Conservation (phyloP, 2,113 vertebrate species). For the Oreochromis aureus region DNA sequence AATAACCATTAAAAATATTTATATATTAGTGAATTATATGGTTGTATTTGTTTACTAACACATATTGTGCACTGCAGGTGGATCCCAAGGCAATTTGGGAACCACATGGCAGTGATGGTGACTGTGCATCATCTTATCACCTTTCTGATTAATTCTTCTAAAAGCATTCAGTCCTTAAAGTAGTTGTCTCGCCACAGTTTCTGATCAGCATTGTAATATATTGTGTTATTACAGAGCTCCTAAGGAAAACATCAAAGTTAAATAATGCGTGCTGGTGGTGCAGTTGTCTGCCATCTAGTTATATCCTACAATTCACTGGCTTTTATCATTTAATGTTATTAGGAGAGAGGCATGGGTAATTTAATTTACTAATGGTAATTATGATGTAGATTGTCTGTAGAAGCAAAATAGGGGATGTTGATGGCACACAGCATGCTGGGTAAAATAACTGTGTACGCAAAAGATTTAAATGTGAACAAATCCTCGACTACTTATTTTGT, state of each 20-base stretch:
- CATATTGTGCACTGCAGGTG: slow-evolving; percentile 16
- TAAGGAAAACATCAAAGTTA: neutral
- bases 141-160: neutral
- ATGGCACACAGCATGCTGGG: neutral
- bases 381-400: neutral
- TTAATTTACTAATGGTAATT: neutral
- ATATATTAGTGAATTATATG: neutral
- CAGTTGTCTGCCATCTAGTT: neutral
- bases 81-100: neutral
- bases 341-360: neutral
- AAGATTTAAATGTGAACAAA: neutral
- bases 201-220: neutral
- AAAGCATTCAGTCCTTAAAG: neutral
- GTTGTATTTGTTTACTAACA: neutral
- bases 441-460: neutral
- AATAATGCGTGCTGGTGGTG: neutral
- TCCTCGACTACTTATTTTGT: neutral
- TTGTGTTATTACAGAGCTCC: neutral
- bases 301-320: neutral
- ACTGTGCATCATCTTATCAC: neutral
- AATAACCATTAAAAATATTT: neutral
- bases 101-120: neutral
- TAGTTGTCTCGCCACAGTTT: fast-evolving
- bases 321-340: neutral
- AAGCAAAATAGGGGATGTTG: neutral